These are phyloP conservation scores for Phoebastria nigripes DNA, from an alignment of 2,797 vertebrate species.

Conservation along the genomic window DNA sequence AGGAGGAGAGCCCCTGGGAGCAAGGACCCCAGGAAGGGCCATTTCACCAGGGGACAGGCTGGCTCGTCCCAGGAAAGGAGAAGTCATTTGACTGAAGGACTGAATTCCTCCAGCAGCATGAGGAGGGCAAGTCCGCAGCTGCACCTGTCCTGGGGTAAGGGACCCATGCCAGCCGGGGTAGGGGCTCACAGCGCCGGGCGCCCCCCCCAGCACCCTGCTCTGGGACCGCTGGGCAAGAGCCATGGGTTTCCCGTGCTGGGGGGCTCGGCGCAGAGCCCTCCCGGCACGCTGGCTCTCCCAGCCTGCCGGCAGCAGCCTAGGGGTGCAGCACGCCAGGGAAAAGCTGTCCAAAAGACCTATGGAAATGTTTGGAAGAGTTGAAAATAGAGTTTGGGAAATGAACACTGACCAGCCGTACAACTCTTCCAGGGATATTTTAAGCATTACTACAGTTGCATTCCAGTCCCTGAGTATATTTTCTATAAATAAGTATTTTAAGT, in stretches of 20 bases:
- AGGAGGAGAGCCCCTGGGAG: neutral
- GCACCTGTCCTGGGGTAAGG: neutral
- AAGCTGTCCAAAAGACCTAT: neutral
- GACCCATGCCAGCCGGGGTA: neutral
- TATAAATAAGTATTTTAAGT: constrained; percentile 26
- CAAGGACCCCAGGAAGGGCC: neutral
- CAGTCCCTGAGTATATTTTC: neutral
- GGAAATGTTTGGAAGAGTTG: neutral
- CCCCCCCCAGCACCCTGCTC: neutral
- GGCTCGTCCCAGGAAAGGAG: neutral
- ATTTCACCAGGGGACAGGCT: neutral
- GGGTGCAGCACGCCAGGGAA: neutral
- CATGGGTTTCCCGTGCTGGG: neutral
- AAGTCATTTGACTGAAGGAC: neutral
- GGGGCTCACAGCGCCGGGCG: neutral
- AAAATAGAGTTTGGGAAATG: neutral
- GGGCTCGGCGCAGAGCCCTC: neutral
- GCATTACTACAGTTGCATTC: neutral
- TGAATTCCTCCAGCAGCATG: constrained; percentile 13
- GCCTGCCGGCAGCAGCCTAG: neutral
- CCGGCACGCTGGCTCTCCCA: neutral
- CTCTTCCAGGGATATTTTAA: constrained; percentile 9
- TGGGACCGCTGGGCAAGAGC: fast-evolving
- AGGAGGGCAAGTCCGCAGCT: neutral
- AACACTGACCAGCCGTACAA: neutral